Percentiles rank a stretch among this genome's conserved stretches.
Conservation (phyloP, 2,888 invertebrate species). For the Opisthograptis luteolata region DNA sequence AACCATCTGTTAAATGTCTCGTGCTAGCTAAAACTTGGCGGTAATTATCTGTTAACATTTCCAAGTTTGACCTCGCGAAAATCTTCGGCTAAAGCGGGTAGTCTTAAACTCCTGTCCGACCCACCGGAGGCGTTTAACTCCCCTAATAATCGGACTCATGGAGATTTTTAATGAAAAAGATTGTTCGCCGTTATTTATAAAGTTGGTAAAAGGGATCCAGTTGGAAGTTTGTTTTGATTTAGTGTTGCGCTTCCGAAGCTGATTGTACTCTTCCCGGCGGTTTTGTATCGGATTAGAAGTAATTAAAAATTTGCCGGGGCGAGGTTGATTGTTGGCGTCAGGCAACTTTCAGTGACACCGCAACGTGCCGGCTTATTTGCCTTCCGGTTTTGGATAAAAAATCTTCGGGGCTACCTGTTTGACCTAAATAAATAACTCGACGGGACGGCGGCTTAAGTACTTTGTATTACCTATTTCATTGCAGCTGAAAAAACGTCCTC, state of each 20-base stretch:
- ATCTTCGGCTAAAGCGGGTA: constrained; percentile 70
- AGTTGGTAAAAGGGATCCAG: constrained; percentile 80
- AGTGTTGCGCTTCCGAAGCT: constrained; percentile 68
- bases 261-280: constrained; percentile 74
- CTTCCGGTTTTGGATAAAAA: constrained; percentile 22
- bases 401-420: constrained; percentile 21
- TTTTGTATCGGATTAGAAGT: constrained; percentile 72
- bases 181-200: constrained; percentile 81
- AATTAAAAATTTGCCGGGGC: constrained; percentile 61
- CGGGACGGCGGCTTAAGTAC: constrained; percentile 11
- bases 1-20: constrained; percentile 85
- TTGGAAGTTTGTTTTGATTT: constrained; percentile 81
- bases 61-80: constrained; percentile 82
- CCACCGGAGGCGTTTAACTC: constrained; percentile 80
- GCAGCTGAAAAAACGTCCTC: constrained; percentile 5
- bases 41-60: constrained; percentile 85
- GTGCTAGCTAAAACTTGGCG: constrained; percentile 81
- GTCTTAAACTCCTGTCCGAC: constrained; percentile 62
- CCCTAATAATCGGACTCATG: constrained; percentile 80
- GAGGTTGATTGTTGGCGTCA: constrained; percentile 25
- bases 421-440: constrained; percentile 24
- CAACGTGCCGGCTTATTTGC: constrained; percentile 24
- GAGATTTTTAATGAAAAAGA: constrained; percentile 84
- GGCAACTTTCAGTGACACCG: constrained; percentile 23
- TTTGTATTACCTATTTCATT: constrained; percentile 16